Evolutionary conservation across 2,888 invertebrate species (phyloP), one percentile per base, ranked within the genome.

Genomic region (Tuta absoluta): DNA sequence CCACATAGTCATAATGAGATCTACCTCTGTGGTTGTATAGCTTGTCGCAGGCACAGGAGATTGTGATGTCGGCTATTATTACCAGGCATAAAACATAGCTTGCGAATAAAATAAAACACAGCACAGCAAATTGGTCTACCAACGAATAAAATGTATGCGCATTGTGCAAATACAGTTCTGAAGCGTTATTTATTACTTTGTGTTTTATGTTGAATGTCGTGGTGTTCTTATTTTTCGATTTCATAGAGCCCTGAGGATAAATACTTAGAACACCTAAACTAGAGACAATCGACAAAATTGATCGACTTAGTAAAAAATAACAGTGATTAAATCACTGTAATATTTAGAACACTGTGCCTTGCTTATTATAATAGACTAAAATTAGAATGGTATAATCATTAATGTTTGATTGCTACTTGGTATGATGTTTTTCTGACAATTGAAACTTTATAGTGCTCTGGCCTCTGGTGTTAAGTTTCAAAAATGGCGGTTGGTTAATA

Each of bases 1-100:
- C 65, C 62, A 62, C 65, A 58, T 23, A 41, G 28, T 38, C 48
- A 41, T 65, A 65, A 65, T 61, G 62, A 58, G 58, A 24, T 33
- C 23, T 49, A 56, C 24, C 62, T 23, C 51, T 49, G 62, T 19
- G 33, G 49, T 33, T 37, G 23, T 19, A 56, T 33, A 51, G 38
- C 23, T 56, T 63, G 63, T 63, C 63, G 41, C 56, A 63, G 23
- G 24, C 7, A 12, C 14, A 11, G 51, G 57, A 10, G 24, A 60
- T 60, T 23, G 45, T 60, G 59, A 51, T 51, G 51, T n/a, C 17
- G 45, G 28, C 59, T 60, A 60, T 45, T 60, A 60, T n/a, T 24
- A 28, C n/a, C 33, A 24, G 17, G 58, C 19, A 59, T 33, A 33
- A 33, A 33, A 33, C 33, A 33, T 33, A 33, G 33, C 33, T 10